Evolutionary conservation across 2,113 vertebrate genomes (phyloP).

Genomic region (Percina caprodes): DNA sequence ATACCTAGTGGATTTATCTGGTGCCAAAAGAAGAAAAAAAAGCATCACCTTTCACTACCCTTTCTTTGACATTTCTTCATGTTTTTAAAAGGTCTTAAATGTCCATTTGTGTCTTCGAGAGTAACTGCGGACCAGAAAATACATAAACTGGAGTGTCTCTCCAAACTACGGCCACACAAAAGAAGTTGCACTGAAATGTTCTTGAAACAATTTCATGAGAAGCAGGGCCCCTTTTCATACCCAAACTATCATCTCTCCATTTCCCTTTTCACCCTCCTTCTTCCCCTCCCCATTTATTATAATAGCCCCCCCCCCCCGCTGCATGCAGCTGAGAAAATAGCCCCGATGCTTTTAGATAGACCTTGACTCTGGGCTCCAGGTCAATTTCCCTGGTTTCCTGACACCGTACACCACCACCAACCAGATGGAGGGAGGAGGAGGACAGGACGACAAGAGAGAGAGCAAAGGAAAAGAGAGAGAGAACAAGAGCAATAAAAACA

Average conservation of each 20-base stretch:
- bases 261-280: conserved; percentile 40
- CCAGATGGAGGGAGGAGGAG: conserved; percentile 67
- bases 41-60: background rate
- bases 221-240: conserved; percentile 46
- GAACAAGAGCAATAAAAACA: conserved; percentile 43
- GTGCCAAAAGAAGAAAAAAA: no score
- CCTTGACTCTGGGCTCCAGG: conserved; percentile 73
- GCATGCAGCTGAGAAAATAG: conserved; percentile 83
- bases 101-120: background rate
- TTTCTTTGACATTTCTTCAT: background rate
- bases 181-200: conserved; percentile 51
- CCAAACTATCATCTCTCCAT: conserved; percentile 23
- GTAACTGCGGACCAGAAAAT: background rate
- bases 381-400: conserved; percentile 79
- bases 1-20: no score
- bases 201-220: conserved; percentile 73
- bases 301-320: conserved; percentile 43
- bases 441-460: conserved; percentile 26
- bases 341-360: conserved; percentile 61
- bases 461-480: conserved; percentile 15
- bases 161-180: conserved; percentile 29
- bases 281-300: conserved; percentile 48
- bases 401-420: conserved; percentile 64
- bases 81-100: background rate
- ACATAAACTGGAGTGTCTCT: background rate